Evolutionary conservation across 2,888 invertebrate genomes (phyloP), one percentile per base, ranked within the genome.

Genomic region (Oscheius myriophilus): DNA sequence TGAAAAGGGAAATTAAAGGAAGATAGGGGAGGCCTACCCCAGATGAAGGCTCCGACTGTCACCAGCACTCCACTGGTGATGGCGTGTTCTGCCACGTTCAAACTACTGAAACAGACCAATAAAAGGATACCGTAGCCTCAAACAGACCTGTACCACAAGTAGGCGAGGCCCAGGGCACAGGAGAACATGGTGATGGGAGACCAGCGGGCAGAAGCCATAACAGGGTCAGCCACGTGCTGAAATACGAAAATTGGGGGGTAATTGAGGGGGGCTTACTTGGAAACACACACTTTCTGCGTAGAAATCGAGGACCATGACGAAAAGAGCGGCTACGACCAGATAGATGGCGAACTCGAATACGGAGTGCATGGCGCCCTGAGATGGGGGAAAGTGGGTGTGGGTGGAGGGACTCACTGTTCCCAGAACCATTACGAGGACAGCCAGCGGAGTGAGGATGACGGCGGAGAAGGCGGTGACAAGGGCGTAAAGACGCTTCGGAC

Each of bases 261-360:
- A 21, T 1, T 23, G 57, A 25, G 45, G 14, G 12, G 3, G 23
- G 58, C 45, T 63, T 39, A 82, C 82, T 66, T 84, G 82, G 76
- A 85, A 85, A 55, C 84, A 84, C 12, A 83, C 70, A 18, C 74
- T 75, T 72, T 89, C 89, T 2, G 88, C 87, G 80, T 89, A 90
- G 79, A 88, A 90, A 83, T 89, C 88, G n/a, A 88, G 75, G 18
- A 89, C 85, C 70, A 88, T 87, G 7, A 89, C 87, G 70, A 88
- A 86, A 12, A 88, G 62, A 33, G 88, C 81, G 14, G 88, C 86
- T n/a, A 88, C 75, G 3, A 85, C 41, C n/a, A 87, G 71, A 12
- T 73, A 25, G 52, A 72, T 18, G n/a, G 80, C 23, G 59, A 81
- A 82, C 49, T 72, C 65, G 21, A 74, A 55, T 49, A 67, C 76